Evolutionary conservation across 2,113 vertebrate species (phyloP).

Genomic region (Sphaerodactylus townsendi): DNA sequence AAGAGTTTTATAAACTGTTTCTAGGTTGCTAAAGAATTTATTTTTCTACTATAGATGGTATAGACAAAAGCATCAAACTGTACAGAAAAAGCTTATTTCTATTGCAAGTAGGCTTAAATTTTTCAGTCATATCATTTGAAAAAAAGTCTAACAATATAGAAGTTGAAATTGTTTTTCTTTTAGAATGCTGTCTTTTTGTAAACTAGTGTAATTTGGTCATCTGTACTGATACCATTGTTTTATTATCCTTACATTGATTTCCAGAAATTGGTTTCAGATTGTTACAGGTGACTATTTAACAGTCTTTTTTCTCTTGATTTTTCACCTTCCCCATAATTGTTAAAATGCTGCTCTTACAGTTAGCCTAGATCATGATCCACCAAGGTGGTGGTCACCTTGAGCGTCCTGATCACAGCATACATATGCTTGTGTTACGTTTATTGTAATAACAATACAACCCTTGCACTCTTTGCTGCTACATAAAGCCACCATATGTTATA

Average conservation of each 20-base stretch:
- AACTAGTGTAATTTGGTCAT: slow-evolving; percentile 45
- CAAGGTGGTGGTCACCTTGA: not conserved
- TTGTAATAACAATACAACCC: not conserved
- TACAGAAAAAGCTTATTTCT: slow-evolving; percentile 80
- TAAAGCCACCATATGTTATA: not conserved
- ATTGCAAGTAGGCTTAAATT: slow-evolving; percentile 74
- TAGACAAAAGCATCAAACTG: slow-evolving; percentile 79
- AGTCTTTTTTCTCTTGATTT: slow-evolving; percentile 46
- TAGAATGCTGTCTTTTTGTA: slow-evolving; percentile 70
- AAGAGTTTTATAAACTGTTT: slow-evolving; percentile 85
- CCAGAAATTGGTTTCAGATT: slow-evolving; percentile 46
- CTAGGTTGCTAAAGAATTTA: slow-evolving; percentile 86
- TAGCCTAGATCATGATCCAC: slow-evolving; percentile 36
- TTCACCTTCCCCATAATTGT: slow-evolving; percentile 43
- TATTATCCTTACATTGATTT: slow-evolving; percentile 58
- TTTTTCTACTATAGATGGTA: slow-evolving; percentile 85
- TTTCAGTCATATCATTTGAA: slow-evolving; percentile 72
- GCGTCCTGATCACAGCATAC: not conserved
- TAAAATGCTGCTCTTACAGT: slow-evolving; percentile 41
- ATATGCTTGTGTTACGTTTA: not conserved
- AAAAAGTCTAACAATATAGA: slow-evolving; percentile 63
- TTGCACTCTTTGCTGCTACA: not conserved
- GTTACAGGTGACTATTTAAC: slow-evolving; percentile 39
- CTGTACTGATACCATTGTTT: slow-evolving; percentile 61
- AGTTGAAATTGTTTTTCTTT: slow-evolving; percentile 73